Conservation (phyloP, 2,113 vertebrate genomes). For the Siphamia tubifer region DNA sequence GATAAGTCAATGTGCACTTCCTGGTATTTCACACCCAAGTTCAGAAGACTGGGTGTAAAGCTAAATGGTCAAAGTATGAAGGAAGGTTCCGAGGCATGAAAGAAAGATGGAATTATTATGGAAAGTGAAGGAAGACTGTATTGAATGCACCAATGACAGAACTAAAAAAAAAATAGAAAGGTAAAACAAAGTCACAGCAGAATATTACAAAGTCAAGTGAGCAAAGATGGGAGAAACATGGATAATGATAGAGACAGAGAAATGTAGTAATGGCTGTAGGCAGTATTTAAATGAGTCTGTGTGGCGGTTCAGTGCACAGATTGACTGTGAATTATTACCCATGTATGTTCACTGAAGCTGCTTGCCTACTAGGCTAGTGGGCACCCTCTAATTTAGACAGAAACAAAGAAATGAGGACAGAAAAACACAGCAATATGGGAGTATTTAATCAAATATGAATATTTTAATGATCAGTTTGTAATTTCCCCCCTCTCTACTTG, state of each 20-base stretch:
- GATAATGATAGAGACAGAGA: constrained; percentile 41
- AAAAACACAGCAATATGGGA: constrained; percentile 1
- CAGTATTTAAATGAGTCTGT: constrained; percentile 69
- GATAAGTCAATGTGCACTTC: constrained; percentile 41
- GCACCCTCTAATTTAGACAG: constrained; percentile 43
- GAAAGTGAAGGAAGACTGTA: too few species aligned
- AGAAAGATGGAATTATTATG: neutral
- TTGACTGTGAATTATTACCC: constrained; percentile 63
- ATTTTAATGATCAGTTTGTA: neutral
- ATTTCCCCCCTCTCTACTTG: neutral
- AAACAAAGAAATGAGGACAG: constrained; percentile 26
- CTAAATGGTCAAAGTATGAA: neutral
- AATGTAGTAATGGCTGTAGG: constrained; percentile 50
- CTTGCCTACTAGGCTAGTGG: constrained; percentile 28
- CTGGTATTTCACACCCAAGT: constrained; percentile 1
- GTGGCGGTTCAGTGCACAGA: constrained; percentile 55
- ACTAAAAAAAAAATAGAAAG: neutral
- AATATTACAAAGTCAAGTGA: constrained; percentile 28
- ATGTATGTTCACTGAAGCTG: constrained; percentile 49
- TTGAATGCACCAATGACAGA: constrained; percentile 1
- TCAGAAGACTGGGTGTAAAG: neutral
- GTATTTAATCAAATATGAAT: constrained; percentile 5
- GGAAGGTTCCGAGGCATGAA: neutral
- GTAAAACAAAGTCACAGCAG: neutral
- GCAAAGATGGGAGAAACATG: constrained; percentile 4